A percentile compares a stretch with the other conserved stretches of the same genome.
These are phyloP conservation scores for Glyphotaelius pellucidus DNA, from an alignment of 2,888 invertebrate genomes.

Conservation along the genomic window DNA sequence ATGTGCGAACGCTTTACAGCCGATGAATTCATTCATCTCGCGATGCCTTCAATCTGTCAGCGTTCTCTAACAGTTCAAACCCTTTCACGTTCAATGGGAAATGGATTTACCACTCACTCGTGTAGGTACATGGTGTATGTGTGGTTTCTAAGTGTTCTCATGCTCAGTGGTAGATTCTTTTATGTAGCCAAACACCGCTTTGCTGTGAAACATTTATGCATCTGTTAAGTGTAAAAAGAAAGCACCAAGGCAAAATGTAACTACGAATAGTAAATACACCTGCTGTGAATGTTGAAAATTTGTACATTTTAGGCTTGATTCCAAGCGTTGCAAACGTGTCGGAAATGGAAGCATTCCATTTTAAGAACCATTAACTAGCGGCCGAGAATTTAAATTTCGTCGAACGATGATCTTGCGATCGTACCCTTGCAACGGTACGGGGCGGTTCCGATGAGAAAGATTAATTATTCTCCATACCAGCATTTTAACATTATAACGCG, in stretches of 20 bases:
- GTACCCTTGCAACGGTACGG: too few species aligned
- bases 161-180: background rate
- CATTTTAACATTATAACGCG: too few species aligned
- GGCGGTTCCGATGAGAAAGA: too few species aligned
- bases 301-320: too few species aligned
- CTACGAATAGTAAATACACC: background rate
- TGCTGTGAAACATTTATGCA: background rate
- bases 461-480: too few species aligned
- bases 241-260: background rate
- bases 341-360: too few species aligned
- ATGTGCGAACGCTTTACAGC: background rate
- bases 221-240: background rate
- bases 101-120: constrained; percentile 2
- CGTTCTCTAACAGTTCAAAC: background rate
- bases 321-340: too few species aligned
- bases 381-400: too few species aligned
- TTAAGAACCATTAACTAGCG: too few species aligned
- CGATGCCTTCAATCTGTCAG: constrained; percentile 8
- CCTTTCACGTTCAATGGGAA: background rate
- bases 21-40: background rate
- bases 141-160: background rate
- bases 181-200: background rate
- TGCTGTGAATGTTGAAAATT: too few species aligned
- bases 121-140: background rate
- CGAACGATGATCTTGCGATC: too few species aligned